Conservation (phyloP, 1,140 invertebrate genomes). For the Scaptomyza montana region DNA sequence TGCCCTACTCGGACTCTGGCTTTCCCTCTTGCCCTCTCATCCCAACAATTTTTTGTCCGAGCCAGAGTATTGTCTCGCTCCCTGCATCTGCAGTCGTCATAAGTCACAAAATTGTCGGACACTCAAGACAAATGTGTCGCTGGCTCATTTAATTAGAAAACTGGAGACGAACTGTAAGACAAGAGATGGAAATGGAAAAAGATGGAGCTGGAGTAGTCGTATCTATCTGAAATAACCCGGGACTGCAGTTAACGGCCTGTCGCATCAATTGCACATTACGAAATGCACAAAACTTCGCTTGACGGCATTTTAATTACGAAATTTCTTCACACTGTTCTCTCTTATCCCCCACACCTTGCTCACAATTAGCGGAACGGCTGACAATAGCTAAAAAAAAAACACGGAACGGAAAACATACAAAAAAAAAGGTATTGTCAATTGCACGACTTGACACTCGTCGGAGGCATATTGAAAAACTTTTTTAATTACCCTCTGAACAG, state of each 20-base stretch:
- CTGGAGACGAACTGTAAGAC: constrained; percentile 38
- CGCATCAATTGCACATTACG: constrained; percentile 78
- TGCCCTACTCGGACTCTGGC: constrained; percentile 21
- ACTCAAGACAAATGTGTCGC: constrained; percentile 77
- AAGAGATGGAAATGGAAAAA: not conserved
- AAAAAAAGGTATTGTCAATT: constrained; percentile 53
- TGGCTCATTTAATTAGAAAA: constrained; percentile 78
- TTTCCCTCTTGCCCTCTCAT: constrained; percentile 3
- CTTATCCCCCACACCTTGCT: constrained; percentile 3
- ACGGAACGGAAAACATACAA: constrained; percentile 4
- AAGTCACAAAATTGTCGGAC: constrained; percentile 76
- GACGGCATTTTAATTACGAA: constrained; percentile 78
- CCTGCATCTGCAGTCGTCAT: constrained; percentile 66
- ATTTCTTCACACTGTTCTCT: constrained; percentile 27
- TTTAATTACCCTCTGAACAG: constrained; percentile 68
- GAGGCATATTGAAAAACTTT: constrained; percentile 67
- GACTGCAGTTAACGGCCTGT: constrained; percentile 61
- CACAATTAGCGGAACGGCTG: constrained; percentile 62
- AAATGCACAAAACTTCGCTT: constrained; percentile 62
- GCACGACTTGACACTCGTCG: constrained; percentile 39
- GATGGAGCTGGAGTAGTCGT: not conserved
- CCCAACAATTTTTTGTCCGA: not conserved
- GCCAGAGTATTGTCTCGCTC: constrained; percentile 30
- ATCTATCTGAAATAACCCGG: constrained; percentile 3
- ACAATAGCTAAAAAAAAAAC: constrained; percentile 47